Base-by-base conservation (phyloP, 2,113 vertebrate genomes). In the Todiramphus chloris region DNA sequence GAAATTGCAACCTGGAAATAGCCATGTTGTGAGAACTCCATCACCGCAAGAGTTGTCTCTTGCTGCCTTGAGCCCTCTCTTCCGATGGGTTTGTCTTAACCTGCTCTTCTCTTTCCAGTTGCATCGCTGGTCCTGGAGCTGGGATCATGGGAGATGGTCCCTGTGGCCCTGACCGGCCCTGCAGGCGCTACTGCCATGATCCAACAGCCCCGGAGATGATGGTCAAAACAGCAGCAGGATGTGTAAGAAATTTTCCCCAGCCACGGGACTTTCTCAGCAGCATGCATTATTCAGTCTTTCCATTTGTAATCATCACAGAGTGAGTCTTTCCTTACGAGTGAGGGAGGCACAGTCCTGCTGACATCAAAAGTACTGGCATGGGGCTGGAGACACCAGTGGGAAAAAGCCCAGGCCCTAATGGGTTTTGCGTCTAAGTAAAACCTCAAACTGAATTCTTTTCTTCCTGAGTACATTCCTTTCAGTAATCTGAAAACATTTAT, bases 151-250 rank as follows among this genome's bases (percentile, higher is more conserved):
- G 83, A 2, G 7, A 63, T 15, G 55, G 30, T 25, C 56, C n/a
- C 83, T 30, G 51, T 0, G 0, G 70, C 87, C 16, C 4, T 0
- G 2, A 10, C 46, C 0, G 0, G 18, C 68, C 48, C 80, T 39
- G 73, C 5, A 6, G 35, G 51, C 1, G 0, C 48, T 11, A 1
- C 68, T 9, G 39, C 6, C 6, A 2, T 35, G 19, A 66, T 62
- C 31, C 35, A 50, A 75, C 1, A 51, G 55, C 62, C 19, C 18
- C 9, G 5, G 41, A 8, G 39, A 51, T 60, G 60, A 78, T 79
- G 73, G 58, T 37, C 12, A 87, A 87, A 93, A 81, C 69, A 89
- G 81, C 81, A 83, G 89, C 59, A 87, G 68, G 43, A 81, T 39
- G 51, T 7, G 27, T 12, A 14, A 89, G 48, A 48, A 30, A 39